A percentile compares a stretch with the other conserved stretches of the same genome.
Conservation (phyloP, 2,113 vertebrate species). For the Cinclus mexicanus region DNA sequence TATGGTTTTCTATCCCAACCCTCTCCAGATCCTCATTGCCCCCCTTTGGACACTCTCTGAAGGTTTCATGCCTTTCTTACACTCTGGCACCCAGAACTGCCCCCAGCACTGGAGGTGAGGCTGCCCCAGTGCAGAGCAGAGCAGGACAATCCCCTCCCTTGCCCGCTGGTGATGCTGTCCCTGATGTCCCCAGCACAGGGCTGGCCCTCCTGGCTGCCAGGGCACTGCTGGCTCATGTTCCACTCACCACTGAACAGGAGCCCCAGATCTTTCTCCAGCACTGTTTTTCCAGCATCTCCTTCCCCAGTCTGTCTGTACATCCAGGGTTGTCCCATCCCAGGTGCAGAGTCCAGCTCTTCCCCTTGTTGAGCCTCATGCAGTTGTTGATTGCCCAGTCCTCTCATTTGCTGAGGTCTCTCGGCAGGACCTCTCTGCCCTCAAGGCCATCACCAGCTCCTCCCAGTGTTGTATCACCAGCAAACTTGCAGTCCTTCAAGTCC, state of each 20-base stretch:
- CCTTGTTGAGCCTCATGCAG: not conserved
- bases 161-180: too few species aligned
- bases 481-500: too few species aligned
- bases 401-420: not conserved
- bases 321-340: not conserved
- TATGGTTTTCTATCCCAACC: too few species aligned
- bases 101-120: too few species aligned
- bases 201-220: not conserved
- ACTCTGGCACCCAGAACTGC: too few species aligned
- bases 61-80: too few species aligned
- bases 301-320: not conserved
- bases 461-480: not conserved
- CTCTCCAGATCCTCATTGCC: too few species aligned
- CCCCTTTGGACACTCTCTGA: too few species aligned
- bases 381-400: not conserved
- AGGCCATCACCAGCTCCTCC: not conserved
- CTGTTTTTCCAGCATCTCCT: not conserved
- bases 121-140: too few species aligned
- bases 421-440: not conserved
- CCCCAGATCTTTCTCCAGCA: accelerated
- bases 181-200: not conserved
- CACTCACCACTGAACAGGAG: too few species aligned
- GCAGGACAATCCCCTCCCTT: too few species aligned
- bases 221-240: not conserved
- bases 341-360: not conserved